Percentiles rank a stretch among this genome's conserved stretches.
Conservation (phyloP, 2,797 vertebrate species). For the Centroberyx gerrardi region DNA sequence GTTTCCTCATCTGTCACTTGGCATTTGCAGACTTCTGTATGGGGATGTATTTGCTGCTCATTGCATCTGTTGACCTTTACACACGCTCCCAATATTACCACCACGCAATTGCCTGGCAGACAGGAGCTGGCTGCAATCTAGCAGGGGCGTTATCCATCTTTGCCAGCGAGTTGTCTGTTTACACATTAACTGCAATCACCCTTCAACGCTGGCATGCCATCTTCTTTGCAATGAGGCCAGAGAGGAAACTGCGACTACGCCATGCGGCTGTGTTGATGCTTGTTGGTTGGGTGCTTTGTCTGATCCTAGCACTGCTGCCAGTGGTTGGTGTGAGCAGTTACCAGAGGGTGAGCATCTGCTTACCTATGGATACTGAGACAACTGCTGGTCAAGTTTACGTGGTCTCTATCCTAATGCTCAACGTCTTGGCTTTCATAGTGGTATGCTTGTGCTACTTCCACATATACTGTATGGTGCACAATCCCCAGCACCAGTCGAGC, state of each 20-base stretch:
- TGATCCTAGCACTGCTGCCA: constrained; percentile 87
- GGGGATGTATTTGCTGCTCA: constrained; percentile 91
- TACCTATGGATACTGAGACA: constrained; percentile 91
- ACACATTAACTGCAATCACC: constrained; percentile 90
- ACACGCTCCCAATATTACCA: constrained; percentile 91
- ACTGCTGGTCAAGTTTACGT: constrained; percentile 85
- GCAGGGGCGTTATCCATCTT: constrained; percentile 91
- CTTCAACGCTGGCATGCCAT: constrained; percentile 92
- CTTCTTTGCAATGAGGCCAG: constrained; percentile 90
- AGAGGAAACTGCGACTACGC: constrained; percentile 84
- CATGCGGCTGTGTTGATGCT: constrained; percentile 86
- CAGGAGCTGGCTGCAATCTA: constrained; percentile 87
- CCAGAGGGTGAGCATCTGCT: constrained; percentile 91
- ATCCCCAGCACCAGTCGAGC: constrained; percentile 89
- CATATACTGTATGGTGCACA: constrained; percentile 90
- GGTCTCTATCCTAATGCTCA: constrained; percentile 84
- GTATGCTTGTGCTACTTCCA: constrained; percentile 91
- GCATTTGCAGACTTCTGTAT: constrained; percentile 93
- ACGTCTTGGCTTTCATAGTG: constrained; percentile 88
- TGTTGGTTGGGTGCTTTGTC: constrained; percentile 87
- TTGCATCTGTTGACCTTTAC: constrained; percentile 90
- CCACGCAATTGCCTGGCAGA: constrained; percentile 92
- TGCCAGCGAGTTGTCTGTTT: constrained; percentile 91
- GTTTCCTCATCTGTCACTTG: constrained; percentile 92
- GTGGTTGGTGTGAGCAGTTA: constrained; percentile 91